Percentiles rank a stretch among this genome's conserved stretches.
phyloP scores from a whole-genome alignment of 2,113 vertebrate species.

The Alosa alosa region DNA sequence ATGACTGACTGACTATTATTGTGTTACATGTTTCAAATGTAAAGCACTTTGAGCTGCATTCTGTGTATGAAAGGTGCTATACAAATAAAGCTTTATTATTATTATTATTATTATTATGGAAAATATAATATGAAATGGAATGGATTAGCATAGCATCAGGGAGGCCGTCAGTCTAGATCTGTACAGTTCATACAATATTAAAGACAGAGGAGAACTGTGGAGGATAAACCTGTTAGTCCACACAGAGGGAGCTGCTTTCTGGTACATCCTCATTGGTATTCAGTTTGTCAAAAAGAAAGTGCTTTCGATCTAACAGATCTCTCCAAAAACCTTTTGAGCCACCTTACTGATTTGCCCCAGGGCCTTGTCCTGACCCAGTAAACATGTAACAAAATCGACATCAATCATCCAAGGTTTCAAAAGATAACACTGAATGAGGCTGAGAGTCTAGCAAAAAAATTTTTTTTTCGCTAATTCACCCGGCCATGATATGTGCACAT shows the following conservation, averaged over 20 bases:
- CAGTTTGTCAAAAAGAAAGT: neutral
- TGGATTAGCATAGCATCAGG: neutral
- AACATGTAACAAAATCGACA: neutral
- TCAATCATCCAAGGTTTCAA: neutral
- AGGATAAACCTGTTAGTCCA: neutral
- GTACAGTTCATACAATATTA: neutral
- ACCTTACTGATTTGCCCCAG: neutral
- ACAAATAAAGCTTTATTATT: too few relatives aligned
- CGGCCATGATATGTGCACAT: neutral
- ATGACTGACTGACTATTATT: too few relatives aligned
- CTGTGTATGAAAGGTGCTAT: too few relatives aligned
- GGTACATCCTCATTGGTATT: conserved; percentile 12
- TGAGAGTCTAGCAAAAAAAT: neutral
- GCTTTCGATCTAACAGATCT: neutral
- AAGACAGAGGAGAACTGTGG: neutral
- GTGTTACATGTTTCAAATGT: too few relatives aligned
- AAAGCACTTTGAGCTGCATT: too few relatives aligned
- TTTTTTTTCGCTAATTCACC: neutral
- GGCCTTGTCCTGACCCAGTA: neutral
- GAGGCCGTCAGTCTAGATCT: neutral
- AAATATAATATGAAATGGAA: neutral
- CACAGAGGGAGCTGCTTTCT: neutral
- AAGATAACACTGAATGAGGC: neutral
- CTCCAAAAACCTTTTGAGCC: neutral
- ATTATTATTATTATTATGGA: too few relatives aligned